Conservation (phyloP, 2,113 vertebrate species). For the Mustelus asterias region DNA sequence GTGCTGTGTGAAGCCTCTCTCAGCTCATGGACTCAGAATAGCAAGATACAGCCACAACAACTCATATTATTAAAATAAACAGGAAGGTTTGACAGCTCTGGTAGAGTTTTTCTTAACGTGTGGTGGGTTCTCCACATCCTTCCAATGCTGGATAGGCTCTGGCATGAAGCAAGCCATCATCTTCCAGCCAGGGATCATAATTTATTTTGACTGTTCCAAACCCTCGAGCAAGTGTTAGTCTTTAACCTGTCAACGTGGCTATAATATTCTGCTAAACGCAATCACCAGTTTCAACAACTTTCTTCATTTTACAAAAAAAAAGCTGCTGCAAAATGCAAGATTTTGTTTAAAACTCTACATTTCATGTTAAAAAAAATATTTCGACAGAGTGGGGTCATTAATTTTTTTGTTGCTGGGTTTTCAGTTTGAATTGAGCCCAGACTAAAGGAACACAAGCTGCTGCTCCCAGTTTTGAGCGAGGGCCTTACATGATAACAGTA, state of each 20-base stretch:
- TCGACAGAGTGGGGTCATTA: neutral
- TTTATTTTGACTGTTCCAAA: neutral
- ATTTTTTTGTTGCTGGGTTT: neutral
- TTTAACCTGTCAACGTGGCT: neutral
- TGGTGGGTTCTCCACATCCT: neutral
- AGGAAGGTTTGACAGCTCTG: neutral
- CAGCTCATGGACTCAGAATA: neutral
- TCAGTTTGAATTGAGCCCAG: neutral
- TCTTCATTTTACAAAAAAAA: neutral
- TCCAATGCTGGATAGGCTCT: neutral
- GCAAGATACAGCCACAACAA: neutral
- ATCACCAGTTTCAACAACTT: neutral
- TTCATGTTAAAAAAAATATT: too few species aligned
- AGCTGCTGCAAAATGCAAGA: neutral
- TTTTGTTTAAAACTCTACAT: neutral
- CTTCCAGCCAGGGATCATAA: neutral
- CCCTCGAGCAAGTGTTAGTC: neutral
- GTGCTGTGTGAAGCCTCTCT: neutral
- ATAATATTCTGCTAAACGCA: neutral
- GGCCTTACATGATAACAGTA: neutral
- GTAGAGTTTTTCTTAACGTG: neutral
- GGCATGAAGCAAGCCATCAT: neutral
- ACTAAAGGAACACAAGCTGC: neutral
- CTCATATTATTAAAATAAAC: neutral
- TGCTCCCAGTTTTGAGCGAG: neutral